These are phyloP conservation scores for Coccyzus lansbergi DNA, from an alignment of 2,797 vertebrate genomes.

Conservation along the genomic window DNA sequence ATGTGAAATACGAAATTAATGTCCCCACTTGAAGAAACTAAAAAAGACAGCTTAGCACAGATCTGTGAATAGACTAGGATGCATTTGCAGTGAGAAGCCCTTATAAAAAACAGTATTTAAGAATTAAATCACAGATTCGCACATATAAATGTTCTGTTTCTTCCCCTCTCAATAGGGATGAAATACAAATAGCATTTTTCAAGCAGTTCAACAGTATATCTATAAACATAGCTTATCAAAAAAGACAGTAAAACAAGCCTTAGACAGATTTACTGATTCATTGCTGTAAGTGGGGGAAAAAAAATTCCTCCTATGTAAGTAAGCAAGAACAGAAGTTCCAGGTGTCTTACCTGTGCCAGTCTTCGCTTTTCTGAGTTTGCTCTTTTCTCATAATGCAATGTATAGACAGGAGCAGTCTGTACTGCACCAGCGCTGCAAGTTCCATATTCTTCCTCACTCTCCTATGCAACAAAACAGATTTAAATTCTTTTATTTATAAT, in stretches of 20 bases:
- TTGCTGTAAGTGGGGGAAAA: not conserved
- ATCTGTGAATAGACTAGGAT: not conserved
- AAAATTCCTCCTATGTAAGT: not conserved
- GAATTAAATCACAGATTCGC: not conserved
- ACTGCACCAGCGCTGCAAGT: conserved; percentile 77
- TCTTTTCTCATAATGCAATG: conserved; percentile 28
- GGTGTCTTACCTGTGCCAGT: conserved; percentile 72
- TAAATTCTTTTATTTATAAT: conserved; percentile 6
- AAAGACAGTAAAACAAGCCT: not conserved
- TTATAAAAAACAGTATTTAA: not conserved
- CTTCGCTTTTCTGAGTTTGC: conserved; percentile 51
- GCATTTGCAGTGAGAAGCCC: not conserved
- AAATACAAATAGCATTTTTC: not conserved
- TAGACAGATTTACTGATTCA: not conserved
- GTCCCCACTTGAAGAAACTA: not conserved
- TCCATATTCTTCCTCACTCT: conserved; percentile 85
- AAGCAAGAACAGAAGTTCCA: not conserved
- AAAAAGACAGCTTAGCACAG: not conserved
- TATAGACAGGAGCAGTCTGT: conserved; percentile 53
- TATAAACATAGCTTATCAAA: not conserved
- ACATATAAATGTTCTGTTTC: not conserved
- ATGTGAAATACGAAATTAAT: not conserved
- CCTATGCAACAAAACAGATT: conserved; percentile 75
- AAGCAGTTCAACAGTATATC: not conserved
- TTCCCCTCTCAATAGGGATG: not conserved